These are phyloP conservation scores for Piliocolobus tephrosceles DNA, from an alignment of 2,113 vertebrate species.

Conservation along the genomic window DNA sequence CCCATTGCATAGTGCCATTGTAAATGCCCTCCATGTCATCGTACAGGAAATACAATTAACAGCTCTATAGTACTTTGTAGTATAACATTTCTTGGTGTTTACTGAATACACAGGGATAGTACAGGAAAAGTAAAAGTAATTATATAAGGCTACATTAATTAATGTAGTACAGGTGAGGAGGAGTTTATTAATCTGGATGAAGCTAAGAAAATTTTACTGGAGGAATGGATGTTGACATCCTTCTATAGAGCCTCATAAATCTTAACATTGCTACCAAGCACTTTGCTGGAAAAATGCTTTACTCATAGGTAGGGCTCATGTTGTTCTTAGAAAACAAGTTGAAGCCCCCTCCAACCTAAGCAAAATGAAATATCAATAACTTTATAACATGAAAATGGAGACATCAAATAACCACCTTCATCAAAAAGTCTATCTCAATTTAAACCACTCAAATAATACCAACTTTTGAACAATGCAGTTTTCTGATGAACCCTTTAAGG, in stretches of 20 bases:
- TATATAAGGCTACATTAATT: neutral
- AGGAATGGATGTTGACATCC: neutral
- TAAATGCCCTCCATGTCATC: rapidly evolving
- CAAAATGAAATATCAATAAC: neutral
- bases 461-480: neutral
- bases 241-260: neutral
- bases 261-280: neutral
- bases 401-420: neutral
- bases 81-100: neutral
- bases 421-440: neutral
- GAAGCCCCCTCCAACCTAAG: neutral
- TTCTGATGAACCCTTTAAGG: neutral
- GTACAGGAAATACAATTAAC: neutral
- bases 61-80: rapidly evolving
- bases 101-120: neutral
- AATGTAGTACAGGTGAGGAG: neutral
- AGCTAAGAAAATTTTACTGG: neutral
- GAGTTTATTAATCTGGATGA: neutral
- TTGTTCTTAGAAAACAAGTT: neutral
- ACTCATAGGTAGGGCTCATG: neutral
- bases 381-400: neutral
- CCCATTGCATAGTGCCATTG: rapidly evolving
- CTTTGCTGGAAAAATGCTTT: neutral
- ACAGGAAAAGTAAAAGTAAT: neutral
- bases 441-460: neutral